Evolutionary conservation across 2,113 vertebrate species (phyloP).

Genomic region (Menidia beryllina): DNA sequence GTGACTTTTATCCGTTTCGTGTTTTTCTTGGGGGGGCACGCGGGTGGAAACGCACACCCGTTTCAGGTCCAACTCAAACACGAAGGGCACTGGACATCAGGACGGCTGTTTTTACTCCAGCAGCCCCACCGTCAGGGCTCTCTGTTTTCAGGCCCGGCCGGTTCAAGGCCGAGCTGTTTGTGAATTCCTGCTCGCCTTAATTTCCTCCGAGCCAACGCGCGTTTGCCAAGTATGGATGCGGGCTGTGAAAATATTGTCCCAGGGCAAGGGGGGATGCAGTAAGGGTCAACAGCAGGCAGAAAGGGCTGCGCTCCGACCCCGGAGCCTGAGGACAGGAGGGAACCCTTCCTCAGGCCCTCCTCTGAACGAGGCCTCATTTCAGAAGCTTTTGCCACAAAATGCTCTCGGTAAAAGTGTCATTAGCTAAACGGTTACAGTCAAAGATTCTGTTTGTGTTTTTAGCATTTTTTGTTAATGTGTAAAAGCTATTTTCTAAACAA

Average conservation of each 20-base stretch:
- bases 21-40: slow-evolving; percentile 45
- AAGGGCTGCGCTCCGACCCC: background rate
- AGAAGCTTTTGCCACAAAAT: background rate
- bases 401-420: background rate
- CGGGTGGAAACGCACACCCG: slow-evolving; percentile 36
- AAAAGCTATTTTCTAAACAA: too few species aligned
- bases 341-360: background rate
- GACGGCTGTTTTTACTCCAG: slow-evolving; percentile 17
- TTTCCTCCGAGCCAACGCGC: slow-evolving; percentile 14
- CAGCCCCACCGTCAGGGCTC: background rate
- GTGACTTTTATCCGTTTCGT: slow-evolving; percentile 48
- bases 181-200: slow-evolving; percentile 16
- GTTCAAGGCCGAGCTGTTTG: slow-evolving; percentile 30
- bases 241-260: slow-evolving; percentile 43
- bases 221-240: slow-evolving; percentile 39
- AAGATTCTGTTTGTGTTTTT: too few species aligned
- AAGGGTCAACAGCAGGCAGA: background rate
- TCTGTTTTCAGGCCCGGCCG: slow-evolving; percentile 25
- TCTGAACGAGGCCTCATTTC: too few species aligned
- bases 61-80: slow-evolving; percentile 52
- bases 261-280: background rate
- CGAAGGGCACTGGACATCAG: slow-evolving; percentile 11
- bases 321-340: slow-evolving; percentile 15
- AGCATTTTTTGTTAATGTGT: too few species aligned
- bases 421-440: too few species aligned